Conservation (phyloP, 1,140 invertebrate species). For the Bombus balteatus region DNA sequence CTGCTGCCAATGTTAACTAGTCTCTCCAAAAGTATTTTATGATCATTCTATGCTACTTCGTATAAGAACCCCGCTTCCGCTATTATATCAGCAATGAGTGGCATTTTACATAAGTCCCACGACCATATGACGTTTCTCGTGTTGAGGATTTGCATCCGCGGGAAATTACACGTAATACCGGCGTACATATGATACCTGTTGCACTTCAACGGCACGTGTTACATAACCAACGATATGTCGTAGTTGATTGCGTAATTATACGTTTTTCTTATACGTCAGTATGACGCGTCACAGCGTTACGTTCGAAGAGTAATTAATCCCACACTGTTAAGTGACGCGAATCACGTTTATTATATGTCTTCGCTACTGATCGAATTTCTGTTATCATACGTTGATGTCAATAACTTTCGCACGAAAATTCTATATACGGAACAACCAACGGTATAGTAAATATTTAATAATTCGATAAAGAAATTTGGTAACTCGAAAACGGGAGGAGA, state of each 20-base stretch:
- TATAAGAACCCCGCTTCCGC: background rate
- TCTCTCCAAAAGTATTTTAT: background rate
- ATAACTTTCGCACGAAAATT: too few relatives aligned
- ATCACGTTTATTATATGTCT: background rate
- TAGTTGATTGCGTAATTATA: background rate
- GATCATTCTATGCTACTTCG: background rate
- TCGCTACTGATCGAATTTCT: too few relatives aligned
- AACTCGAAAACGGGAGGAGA: too few relatives aligned
- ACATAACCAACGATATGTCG: background rate
- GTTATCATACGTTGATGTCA: too few relatives aligned
- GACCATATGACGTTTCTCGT: conserved; percentile 12
- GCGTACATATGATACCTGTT: conserved; percentile 21
- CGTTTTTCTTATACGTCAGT: background rate
- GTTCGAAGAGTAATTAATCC: background rate
- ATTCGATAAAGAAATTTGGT: too few relatives aligned
- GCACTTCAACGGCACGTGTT: background rate
- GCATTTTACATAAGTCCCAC: conserved; percentile 14
- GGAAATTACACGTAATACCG: conserved; percentile 7
- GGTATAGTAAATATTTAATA: too few relatives aligned
- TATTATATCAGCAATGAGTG: conserved; percentile 10
- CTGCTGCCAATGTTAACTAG: background rate
- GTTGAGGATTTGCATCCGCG: background rate
- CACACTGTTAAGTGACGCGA: background rate
- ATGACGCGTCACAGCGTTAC: conserved; percentile 7
- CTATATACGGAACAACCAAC: too few relatives aligned